Conservation (phyloP, 2,888 invertebrate genomes). For the Linnaemya vulpina region DNA sequence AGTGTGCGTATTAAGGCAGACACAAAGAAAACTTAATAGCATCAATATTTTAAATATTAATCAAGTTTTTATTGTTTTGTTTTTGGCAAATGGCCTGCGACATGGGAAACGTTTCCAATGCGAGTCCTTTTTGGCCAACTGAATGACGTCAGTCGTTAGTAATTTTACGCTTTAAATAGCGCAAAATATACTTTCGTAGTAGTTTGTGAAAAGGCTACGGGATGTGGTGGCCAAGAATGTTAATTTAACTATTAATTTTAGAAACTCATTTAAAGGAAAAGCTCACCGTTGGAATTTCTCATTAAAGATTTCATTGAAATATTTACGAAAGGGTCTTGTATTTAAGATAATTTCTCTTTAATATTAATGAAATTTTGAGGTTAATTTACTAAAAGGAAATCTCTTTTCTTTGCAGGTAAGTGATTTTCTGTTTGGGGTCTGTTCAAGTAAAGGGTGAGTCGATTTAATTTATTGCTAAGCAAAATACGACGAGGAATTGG, state of each 20-base stretch:
- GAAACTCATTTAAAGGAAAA: conserved; percentile 18
- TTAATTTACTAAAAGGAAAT: not conserved
- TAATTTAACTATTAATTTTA: conserved; percentile 16
- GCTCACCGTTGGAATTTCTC: not conserved
- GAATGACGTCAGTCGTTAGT: conserved; percentile 46
- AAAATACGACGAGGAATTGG: not conserved
- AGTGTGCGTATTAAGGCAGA: not conserved
- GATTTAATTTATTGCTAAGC: not conserved
- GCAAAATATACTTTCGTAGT: conserved; percentile 11
- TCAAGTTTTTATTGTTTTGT: conserved; percentile 29
- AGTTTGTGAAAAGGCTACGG: not conserved
- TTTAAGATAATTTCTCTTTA: not conserved
- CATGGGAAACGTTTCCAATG: conserved; percentile 26
- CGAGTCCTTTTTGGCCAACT: not conserved
- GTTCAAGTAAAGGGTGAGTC: conserved; percentile 8
- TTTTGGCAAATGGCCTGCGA: conserved; percentile 31
- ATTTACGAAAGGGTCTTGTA: not conserved
- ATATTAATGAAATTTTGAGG: not conserved
- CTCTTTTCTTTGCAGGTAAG: conserved; percentile 23
- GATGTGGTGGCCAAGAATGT: conserved; percentile 1
- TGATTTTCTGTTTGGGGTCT: not conserved
- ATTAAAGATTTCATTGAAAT: not conserved
- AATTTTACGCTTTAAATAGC: conserved; percentile 32
- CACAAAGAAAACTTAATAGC: conserved; percentile 33
- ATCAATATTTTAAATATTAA: conserved; percentile 68